Conservation (phyloP, 1,140 invertebrate genomes). For the Wiebesia pumilae region DNA sequence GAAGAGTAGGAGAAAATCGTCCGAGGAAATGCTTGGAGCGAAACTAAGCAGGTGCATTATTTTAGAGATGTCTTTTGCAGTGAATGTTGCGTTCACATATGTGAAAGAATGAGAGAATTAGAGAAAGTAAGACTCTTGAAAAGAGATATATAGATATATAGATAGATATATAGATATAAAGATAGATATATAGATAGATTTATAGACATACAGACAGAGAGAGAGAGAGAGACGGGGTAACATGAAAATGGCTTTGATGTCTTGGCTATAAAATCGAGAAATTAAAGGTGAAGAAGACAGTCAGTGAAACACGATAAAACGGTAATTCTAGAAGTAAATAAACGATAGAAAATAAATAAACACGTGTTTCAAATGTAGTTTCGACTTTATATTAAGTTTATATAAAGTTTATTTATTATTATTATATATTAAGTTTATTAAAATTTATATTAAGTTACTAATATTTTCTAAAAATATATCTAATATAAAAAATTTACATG, state of each 20-base stretch:
- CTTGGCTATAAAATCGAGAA: conserved; percentile 31
- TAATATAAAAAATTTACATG: too few relatives aligned
- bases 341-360: neutral
- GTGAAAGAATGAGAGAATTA: neutral
- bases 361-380: too few relatives aligned
- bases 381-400: too few relatives aligned
- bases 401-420: too few relatives aligned
- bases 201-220: too few relatives aligned
- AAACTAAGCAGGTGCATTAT: conserved; percentile 45
- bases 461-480: too few relatives aligned
- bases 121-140: neutral
- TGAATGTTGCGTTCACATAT: neutral
- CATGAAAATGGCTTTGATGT: conserved; percentile 21
- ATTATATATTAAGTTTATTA: too few relatives aligned
- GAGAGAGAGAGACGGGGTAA: neutral
- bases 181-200: too few relatives aligned
- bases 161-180: too few relatives aligned
- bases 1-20: conserved; percentile 17
- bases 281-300: conserved; percentile 18
- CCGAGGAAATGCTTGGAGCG: conserved; percentile 13
- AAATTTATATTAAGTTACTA: too few relatives aligned
- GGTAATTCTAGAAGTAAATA: neutral
- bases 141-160: too few relatives aligned
- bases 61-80: conserved; percentile 42
- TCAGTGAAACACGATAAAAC: neutral